A percentile compares a stretch with the other conserved stretches of the same genome.
Conservation (phyloP, 2,113 vertebrate species). For the Syngnathus scovelli region DNA sequence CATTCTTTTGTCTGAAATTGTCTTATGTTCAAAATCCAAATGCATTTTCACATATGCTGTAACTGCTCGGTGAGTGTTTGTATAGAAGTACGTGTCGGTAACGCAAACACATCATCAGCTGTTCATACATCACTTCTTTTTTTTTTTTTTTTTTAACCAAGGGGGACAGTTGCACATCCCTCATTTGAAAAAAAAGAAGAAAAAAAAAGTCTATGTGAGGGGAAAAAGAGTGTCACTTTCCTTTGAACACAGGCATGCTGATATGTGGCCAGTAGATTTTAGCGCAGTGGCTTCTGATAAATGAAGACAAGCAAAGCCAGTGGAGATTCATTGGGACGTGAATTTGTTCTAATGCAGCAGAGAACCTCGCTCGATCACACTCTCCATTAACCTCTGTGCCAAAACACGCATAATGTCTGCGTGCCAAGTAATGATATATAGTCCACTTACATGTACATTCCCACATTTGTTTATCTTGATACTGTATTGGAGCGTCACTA, state of each 20-base stretch:
- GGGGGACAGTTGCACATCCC: not conserved
- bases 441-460: constrained; percentile 23
- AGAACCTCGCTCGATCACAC: constrained; percentile 3
- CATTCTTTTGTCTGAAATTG: too few relatives aligned
- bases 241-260: constrained; percentile 3
- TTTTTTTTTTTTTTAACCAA: not conserved
- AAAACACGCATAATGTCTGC: constrained; percentile 9
- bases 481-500: constrained; percentile 32
- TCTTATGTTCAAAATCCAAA: too few relatives aligned
- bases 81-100: not conserved
- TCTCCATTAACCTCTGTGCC: constrained; percentile 20
- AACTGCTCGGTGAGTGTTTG: not conserved
- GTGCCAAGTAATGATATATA: constrained; percentile 21
- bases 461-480: constrained; percentile 33
- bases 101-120: not conserved
- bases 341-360: constrained; percentile 3
- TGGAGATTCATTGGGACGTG: constrained; percentile 10
- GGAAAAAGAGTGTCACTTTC: not conserved
- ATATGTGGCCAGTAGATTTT: constrained; percentile 41
- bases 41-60: not conserved
- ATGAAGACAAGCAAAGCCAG: constrained; percentile 15
- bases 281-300: constrained; percentile 15
- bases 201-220: too few relatives aligned
- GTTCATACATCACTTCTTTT: too few relatives aligned
- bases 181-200: not conserved